phyloP scores from a whole-genome alignment of 2,888 invertebrate species.

The Nymphalis urticae region DNA sequence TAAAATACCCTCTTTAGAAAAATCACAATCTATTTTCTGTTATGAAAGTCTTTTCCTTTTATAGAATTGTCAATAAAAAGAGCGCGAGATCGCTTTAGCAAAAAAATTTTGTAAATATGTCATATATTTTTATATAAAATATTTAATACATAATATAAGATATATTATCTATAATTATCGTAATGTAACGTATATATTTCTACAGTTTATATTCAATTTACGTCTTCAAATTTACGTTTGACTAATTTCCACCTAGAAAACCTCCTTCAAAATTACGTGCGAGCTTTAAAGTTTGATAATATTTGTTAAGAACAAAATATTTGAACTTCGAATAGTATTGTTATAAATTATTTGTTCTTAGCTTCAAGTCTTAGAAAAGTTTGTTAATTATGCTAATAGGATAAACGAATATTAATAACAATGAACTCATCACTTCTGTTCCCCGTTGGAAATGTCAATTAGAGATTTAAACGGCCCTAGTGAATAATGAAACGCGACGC shows the following conservation, averaged over 20 bases:
- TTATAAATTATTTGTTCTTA: conserved; percentile 1
- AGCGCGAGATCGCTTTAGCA: conserved; percentile 53
- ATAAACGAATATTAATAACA: conserved; percentile 52
- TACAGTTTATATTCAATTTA: too few species aligned
- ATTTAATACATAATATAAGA: too few species aligned
- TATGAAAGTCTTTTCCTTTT: conserved; percentile 63
- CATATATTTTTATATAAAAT: conserved; percentile 43
- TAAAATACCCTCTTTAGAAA: conserved; percentile 57
- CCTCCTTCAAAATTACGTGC: too few species aligned
- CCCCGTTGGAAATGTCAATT: conserved; percentile 63
- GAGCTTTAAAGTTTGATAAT: too few species aligned
- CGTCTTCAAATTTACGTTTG: too few species aligned
- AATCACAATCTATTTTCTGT: conserved; percentile 65
- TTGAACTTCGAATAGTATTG: too few species aligned
- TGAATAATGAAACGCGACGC: conserved; percentile 56
- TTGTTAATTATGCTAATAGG: conserved; percentile 39
- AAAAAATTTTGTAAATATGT: conserved; percentile 51
- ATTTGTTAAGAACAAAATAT: too few species aligned
- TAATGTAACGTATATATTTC: neutral
- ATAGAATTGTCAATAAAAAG: conserved; percentile 66
- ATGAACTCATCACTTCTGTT: conserved; percentile 53
- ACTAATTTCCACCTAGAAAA: too few species aligned
- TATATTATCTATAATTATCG: conserved; percentile 12
- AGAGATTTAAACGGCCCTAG: conserved; percentile 60
- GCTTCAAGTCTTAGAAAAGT: conserved; percentile 16